A percentile compares a stretch with the other conserved stretches of the same genome.
phyloP scores from a whole-genome alignment of 2,113 vertebrate genomes.

The Alligator mississippiensis region DNA sequence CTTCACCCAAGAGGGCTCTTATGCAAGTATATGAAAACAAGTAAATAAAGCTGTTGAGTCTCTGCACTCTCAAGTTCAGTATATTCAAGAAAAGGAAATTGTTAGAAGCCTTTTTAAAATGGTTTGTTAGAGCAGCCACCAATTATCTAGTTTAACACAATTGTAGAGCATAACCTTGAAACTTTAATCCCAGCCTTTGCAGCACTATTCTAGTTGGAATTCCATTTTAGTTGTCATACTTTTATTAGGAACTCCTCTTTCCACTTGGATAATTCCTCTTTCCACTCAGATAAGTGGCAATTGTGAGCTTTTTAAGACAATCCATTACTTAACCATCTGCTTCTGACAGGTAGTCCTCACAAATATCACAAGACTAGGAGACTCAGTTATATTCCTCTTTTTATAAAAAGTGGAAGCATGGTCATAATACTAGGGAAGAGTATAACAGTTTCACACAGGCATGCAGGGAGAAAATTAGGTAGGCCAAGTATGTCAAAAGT shows the following conservation, averaged over 20 bases:
- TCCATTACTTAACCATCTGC: not conserved
- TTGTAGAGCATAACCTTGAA: not conserved
- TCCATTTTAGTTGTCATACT: not conserved
- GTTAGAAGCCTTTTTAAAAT: too few species aligned
- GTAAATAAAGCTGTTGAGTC: not conserved
- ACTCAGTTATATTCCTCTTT: not conserved
- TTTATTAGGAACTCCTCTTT: not conserved
- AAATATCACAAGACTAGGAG: not conserved
- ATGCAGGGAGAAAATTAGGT: too few species aligned
- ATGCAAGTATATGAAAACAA: not conserved
- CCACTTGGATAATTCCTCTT: too few species aligned
- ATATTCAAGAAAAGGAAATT: not conserved
- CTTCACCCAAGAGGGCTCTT: not conserved
- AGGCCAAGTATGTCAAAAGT: too few species aligned
- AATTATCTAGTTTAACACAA: too few species aligned
- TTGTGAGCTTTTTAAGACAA: not conserved
- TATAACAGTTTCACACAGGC: too few species aligned
- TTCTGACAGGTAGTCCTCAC: not conserved
- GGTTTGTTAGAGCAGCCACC: too few species aligned
- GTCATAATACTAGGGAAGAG: too few species aligned
- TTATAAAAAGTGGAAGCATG: too few species aligned
- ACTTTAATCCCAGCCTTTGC: not conserved
- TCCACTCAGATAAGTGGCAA: not conserved
- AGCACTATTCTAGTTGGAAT: not conserved
- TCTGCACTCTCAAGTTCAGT: not conserved